A percentile compares a stretch with the other conserved stretches of the same genome.
These are phyloP conservation scores for Falco berigora DNA, from an alignment of 2,797 vertebrate genomes.

Conservation along the genomic window DNA sequence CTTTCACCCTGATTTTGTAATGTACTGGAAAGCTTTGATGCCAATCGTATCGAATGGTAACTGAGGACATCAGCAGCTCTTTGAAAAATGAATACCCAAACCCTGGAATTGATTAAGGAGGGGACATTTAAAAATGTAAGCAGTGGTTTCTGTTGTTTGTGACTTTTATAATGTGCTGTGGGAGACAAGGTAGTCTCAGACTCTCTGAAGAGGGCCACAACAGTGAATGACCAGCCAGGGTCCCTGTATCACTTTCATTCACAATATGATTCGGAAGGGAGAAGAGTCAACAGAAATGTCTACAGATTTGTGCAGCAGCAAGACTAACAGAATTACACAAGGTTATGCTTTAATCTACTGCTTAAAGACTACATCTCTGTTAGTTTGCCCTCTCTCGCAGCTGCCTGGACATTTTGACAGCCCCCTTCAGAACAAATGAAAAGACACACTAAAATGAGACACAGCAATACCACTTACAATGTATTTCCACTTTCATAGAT, in stretches of 20 bases:
- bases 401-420: not conserved
- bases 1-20: slow-evolving; percentile 9
- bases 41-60: not conserved
- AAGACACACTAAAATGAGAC: not conserved
- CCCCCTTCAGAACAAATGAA: not conserved
- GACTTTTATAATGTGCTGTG: not conserved
- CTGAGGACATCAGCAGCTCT: not conserved
- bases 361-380: not conserved
- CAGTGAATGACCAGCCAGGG: not conserved
- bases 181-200: not conserved
- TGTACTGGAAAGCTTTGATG: not conserved
- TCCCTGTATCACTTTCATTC: not conserved
- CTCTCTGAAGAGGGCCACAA: not conserved
- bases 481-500: not conserved
- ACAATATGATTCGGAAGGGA: not conserved
- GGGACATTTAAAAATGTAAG: not conserved
- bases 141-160: not conserved
- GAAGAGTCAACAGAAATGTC: not conserved
- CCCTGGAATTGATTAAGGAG: not conserved
- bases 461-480: not conserved
- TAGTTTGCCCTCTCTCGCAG: not conserved
- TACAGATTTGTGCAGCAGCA: not conserved
- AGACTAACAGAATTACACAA: not conserved
- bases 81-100: slow-evolving; percentile 15
- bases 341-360: not conserved